A percentile compares a stretch with the other conserved stretches of the same genome.
Evolutionary conservation across 2,797 vertebrate species (phyloP).

Genomic region (Borostomias antarcticus): DNA sequence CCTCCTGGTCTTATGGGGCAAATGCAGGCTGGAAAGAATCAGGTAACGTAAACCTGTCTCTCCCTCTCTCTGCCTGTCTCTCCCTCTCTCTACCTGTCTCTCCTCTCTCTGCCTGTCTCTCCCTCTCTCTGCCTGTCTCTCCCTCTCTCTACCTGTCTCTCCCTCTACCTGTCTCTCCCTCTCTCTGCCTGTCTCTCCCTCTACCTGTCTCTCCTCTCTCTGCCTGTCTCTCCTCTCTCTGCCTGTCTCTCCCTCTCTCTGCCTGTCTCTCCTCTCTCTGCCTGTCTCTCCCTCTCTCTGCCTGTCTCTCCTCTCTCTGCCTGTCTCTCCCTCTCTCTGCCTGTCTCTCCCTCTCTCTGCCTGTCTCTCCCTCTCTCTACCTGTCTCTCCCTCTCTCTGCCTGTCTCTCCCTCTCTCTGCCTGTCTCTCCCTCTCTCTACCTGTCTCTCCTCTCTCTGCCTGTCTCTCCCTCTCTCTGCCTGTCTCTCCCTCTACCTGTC

Average conservation of each 20-base stretch:
- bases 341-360: background rate
- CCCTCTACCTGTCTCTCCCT: no score
- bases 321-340: background rate
- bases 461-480: no score
- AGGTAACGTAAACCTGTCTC: constrained; percentile 67
- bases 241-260: background rate
- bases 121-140: background rate
- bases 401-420: no score
- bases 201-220: constrained; percentile 10
- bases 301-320: no score
- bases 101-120: background rate
- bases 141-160: no score
- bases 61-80: background rate
- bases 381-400: no score
- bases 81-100: background rate
- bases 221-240: background rate
- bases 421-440: background rate
- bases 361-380: no score
- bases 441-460: constrained; percentile 13
- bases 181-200: background rate
- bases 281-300: no score
- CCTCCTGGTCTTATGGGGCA: constrained; percentile 84
- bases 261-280: no score
- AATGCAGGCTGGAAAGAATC: constrained; percentile 83
- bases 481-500: background rate